Conservation (phyloP, 2,113 vertebrate genomes). For the Catagonus wagneri region DNA sequence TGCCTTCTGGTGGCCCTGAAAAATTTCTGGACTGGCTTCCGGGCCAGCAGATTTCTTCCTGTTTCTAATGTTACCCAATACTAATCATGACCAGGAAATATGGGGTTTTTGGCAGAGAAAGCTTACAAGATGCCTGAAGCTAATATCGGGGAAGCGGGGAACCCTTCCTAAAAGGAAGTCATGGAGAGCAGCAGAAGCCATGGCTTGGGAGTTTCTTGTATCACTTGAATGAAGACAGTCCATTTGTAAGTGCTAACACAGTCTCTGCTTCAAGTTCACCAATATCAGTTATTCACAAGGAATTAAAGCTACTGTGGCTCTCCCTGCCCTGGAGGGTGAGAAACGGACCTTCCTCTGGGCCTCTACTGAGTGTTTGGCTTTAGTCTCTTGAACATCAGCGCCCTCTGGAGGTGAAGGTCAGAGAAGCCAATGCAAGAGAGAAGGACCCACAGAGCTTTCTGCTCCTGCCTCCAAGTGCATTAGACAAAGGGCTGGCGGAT, state of each 20-base stretch:
- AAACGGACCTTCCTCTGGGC: neutral
- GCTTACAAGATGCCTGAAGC: accelerated
- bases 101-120: neutral
- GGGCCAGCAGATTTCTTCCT: neutral
- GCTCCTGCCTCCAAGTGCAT: neutral
- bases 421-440: slow-evolving; percentile 5
- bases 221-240: neutral
- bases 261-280: neutral
- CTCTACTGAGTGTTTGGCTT: neutral
- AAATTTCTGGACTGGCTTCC: neutral
- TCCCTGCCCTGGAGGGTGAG: neutral
- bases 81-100: neutral
- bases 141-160: neutral
- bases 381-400: slow-evolving; percentile 69
- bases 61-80: neutral
- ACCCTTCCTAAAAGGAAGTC: neutral
- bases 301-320: neutral
- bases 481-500: neutral
- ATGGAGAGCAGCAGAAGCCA: neutral
- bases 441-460: neutral
- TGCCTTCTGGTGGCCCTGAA: neutral
- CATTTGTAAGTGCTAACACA: slow-evolving; percentile 16
- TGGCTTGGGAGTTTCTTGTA: neutral
- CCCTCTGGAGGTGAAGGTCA: slow-evolving; percentile 72
- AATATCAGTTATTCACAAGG: slow-evolving; percentile 41